Evolutionary conservation across 2,888 invertebrate genomes (phyloP).

Genomic region (Scaptomyza flava): DNA sequence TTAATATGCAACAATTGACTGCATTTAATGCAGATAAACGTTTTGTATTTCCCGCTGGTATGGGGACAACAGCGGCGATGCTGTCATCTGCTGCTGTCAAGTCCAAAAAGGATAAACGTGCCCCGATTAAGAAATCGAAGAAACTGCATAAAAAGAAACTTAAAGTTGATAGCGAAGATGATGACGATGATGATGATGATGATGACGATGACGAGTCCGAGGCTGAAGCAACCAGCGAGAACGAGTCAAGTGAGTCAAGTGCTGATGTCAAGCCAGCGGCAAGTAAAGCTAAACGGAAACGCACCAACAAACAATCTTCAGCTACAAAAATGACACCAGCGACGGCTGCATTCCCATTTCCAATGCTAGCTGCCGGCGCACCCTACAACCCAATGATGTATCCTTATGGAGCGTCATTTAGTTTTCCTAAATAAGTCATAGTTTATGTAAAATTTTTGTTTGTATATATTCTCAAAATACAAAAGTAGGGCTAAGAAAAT

Average conservation of each 20-base stretch:
- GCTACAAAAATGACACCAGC: slow-evolving; percentile 24
- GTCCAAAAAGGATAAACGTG: slow-evolving; percentile 52
- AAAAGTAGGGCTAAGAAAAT: neutral
- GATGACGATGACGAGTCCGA: slow-evolving; percentile 26
- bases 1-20: slow-evolving; percentile 78
- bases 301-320: slow-evolving; percentile 43
- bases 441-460: slow-evolving; percentile 19
- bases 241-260: slow-evolving; percentile 55
- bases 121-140: slow-evolving; percentile 45
- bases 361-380: slow-evolving; percentile 59
- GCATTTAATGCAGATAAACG: slow-evolving; percentile 63
- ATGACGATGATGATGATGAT: slow-evolving; percentile 48
- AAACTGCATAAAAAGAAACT: slow-evolving; percentile 49
- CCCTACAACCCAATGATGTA: slow-evolving; percentile 66
- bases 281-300: slow-evolving; percentile 62
- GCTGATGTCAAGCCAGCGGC: slow-evolving; percentile 32
- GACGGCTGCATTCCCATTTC: slow-evolving; percentile 61
- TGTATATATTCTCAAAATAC: slow-evolving; percentile 20
- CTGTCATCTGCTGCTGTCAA: slow-evolving; percentile 18
- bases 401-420: slow-evolving; percentile 64
- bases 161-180: slow-evolving; percentile 58
- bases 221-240: slow-evolving; percentile 36
- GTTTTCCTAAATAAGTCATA: slow-evolving; percentile 52
- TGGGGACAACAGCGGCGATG: slow-evolving; percentile 2
- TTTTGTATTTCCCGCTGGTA: slow-evolving; percentile 43